Base-by-base conservation (phyloP, 2,113 vertebrate genomes). In the Lanius collurio region DNA sequence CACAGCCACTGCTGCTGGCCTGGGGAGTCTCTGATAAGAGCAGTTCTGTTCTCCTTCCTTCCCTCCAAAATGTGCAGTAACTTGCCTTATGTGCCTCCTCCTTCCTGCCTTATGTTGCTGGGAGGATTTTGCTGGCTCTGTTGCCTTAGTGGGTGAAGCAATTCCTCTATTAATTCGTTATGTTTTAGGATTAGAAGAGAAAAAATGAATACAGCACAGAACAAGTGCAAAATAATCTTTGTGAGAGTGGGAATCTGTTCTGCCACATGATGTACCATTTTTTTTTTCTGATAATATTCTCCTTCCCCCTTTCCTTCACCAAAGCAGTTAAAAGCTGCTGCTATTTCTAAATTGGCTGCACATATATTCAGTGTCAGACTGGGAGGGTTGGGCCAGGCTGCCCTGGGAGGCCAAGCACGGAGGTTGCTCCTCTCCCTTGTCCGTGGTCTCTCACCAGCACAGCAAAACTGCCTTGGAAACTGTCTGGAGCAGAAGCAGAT, bases 331-430 rank as follows among this genome's bases (percentile, higher is more conserved):
- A 75, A 59, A 62, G 64, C 83, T 84, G 71, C 35, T 89, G 79
- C 87, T 92, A 53, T 93, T 96, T 86, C 44, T 62, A 47, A 71
- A 49, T n/a, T 13, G 67, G 31, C 85, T 87, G 88, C 82, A 92
- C 30, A 69, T 27, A 62, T 79, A 96, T 92, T 93, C 94, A 87
- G 91, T 24, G 84, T 94, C 96, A 96, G 93, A 95, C 94, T 73
- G 88, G 4, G 30, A 35, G 1, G 37, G 16, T 17, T 31, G 73
- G 8, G 35, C 15, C 56, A 13, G 73, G 86, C 92, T 93, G 80
- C 83, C 92, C 86, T 27, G 90, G 84, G 52, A 62, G 88, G 73
- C 71, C 37, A 3, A 8, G 91, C 85, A 46, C 1, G 5, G 65
- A 69, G 89, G 71, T 53, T 75, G 4, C 77, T 83, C 68, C 83